Conservation (phyloP, 1,140 invertebrate species). For the Micrasema longulum region DNA sequence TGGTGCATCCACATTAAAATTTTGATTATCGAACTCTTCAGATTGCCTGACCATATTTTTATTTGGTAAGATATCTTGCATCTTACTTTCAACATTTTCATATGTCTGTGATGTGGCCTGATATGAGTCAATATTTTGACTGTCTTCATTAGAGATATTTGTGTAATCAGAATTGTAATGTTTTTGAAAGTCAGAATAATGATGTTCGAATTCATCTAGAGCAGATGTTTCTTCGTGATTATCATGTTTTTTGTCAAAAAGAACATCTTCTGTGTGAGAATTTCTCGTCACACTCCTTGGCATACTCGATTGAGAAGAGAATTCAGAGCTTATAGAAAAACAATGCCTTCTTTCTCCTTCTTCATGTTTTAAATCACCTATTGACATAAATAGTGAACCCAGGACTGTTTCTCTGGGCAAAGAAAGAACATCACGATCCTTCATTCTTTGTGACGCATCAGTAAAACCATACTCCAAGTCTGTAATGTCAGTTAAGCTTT, state of each 20-base stretch:
- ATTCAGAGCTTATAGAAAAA: slow-evolving; percentile 27
- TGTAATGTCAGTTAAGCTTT: slow-evolving; percentile 24
- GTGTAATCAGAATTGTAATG: neutral
- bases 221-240: neutral
- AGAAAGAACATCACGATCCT: slow-evolving; percentile 23
- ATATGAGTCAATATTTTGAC: slow-evolving; percentile 1
- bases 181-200: slow-evolving; percentile 11
- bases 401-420: slow-evolving; percentile 50
- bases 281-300: neutral
- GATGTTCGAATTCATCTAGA: slow-evolving; percentile 11
- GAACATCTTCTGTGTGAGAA: slow-evolving; percentile 16
- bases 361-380: slow-evolving; percentile 44
- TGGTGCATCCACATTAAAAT: neutral
- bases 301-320: slow-evolving; percentile 32
- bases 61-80: neutral
- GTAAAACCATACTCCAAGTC: neutral
- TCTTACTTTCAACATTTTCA: slow-evolving; percentile 7
- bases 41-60: neutral
- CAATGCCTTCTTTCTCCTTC: slow-evolving; percentile 16
- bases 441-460: slow-evolving; percentile 9
- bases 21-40: slow-evolving; percentile 8
- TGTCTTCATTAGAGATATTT: neutral
- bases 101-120: neutral
- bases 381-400: slow-evolving; percentile 49
- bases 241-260: slow-evolving; percentile 10